These are phyloP conservation scores for Syngnathus rostellatus DNA, from an alignment of 2,797 vertebrate genomes.

Conservation along the genomic window DNA sequence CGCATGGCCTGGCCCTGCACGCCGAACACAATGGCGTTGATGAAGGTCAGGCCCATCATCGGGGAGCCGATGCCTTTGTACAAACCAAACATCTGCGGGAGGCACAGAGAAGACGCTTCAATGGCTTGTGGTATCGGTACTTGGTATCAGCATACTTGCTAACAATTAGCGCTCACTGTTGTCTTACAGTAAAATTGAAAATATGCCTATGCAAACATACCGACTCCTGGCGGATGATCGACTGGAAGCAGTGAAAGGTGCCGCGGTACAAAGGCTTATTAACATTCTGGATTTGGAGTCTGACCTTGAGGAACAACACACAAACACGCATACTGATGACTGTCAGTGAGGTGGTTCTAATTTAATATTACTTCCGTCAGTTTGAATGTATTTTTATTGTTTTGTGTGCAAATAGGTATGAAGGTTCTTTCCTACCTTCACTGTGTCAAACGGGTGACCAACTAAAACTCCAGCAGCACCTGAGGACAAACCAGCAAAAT, in stretches of 20 bases:
- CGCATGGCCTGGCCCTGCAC: slow-evolving; percentile 90
- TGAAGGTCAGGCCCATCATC: slow-evolving; percentile 98
- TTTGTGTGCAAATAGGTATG: neutral
- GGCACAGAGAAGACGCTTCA: neutral
- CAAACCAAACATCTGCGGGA: slow-evolving; percentile 78
- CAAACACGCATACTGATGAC: neutral
- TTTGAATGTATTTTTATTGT: no score
- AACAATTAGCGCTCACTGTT: no score
- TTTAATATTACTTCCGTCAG: no score
- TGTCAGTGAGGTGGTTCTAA: neutral
- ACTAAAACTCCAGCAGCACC: slow-evolving; percentile 94
- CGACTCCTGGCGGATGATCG: slow-evolving; percentile 88
- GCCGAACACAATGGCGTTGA: slow-evolving; percentile 95
- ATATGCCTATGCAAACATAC: slow-evolving; percentile 59
- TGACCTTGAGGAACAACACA: slow-evolving; percentile 72
- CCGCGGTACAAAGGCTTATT: slow-evolving; percentile 89
- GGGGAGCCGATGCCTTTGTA: slow-evolving; percentile 97
- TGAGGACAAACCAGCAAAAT: slow-evolving; percentile 44
- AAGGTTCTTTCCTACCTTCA: slow-evolving; percentile 77
- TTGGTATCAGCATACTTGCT: no score
- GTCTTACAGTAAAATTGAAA: no score
- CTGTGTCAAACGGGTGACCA: slow-evolving; percentile 96
- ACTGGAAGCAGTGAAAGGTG: slow-evolving; percentile 91
- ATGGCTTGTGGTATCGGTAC: neutral
- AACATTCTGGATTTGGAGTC: slow-evolving; percentile 89